Base-by-base conservation (phyloP, 2,113 vertebrate species). In the Puma concolor region DNA sequence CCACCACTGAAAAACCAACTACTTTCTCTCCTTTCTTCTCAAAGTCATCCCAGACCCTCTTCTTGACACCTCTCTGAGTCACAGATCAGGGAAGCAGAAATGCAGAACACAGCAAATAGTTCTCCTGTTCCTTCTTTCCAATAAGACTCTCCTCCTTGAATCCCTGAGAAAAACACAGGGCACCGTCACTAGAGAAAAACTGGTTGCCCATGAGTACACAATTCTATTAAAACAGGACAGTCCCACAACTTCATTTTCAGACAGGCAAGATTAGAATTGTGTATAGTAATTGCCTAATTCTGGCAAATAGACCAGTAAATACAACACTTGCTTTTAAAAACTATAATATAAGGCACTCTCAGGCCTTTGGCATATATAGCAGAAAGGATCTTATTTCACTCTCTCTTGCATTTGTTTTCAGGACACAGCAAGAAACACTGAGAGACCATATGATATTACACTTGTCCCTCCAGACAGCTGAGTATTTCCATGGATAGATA, bases 381-480 rank as follows among this genome's bases (percentile, higher is more conserved):
- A 88, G 9, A 92, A 88, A 94, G 82, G 3, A 60, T 92, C n/a
- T 81, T 95, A 36, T 76, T 87, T 67, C 63, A 95, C 36, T 96
- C 44, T 77, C 44, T 84, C 27, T 84, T 72, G 54, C 36, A 66
- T 97, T 92, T 92, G 93, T 96, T 97, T 96, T 90, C 48, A 92
- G 88, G 72, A 81, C 48, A 71, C n/a, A 66, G 33, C 14, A 21
- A 91, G 79, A 89, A 92, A 84, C 38, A 29, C 72, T 25, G 67
- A 86, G 48, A 95, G n/a, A 71, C 63, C 91, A 90, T n/a, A 57
- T 84, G 91, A 85, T 85, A 69, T 48, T 72, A 83, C 97, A 98
- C 52, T 96, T 98, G 97, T 95, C 71, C 38, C 38, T 96, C 71
- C n/a, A 82, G 67, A 98, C 98, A 98, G 98, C 98, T 98, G 98